Evolutionary conservation across 1,140 invertebrate genomes (phyloP).

Genomic region (Gyrodactylus bullatarudis): DNA sequence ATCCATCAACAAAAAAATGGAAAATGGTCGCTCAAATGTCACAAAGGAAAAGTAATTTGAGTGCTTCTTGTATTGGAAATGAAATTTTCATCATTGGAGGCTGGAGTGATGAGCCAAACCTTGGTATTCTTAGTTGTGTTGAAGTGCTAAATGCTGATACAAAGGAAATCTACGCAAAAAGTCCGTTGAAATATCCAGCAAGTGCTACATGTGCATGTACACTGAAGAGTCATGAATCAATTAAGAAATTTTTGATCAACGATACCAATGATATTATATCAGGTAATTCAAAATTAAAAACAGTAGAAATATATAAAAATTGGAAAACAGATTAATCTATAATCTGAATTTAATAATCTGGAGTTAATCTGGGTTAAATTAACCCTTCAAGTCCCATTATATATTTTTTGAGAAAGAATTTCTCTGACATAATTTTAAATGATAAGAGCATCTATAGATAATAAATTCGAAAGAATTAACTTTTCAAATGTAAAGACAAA

Average conservation of each 20-base stretch:
- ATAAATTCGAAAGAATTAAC: no score
- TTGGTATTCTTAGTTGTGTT: neutral
- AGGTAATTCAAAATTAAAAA: no score
- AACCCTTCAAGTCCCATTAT: no score
- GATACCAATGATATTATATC: no score
- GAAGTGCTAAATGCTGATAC: neutral
- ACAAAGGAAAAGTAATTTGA: slow-evolving; percentile 4
- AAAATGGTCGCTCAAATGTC: neutral
- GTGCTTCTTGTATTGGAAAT: neutral
- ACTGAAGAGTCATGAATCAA: neutral
- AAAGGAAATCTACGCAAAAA: neutral
- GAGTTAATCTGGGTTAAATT: no score
- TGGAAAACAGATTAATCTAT: no score
- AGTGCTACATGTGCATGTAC: slow-evolving; percentile 6
- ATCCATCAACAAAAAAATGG: neutral
- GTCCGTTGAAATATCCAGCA: neutral
- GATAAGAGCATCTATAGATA: no score
- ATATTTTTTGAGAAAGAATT: no score
- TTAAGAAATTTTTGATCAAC: neutral
- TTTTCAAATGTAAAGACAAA: no score
- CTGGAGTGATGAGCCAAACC: slow-evolving; percentile 3
- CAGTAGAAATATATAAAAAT: no score
- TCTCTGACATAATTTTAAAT: no score
- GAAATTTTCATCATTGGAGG: slow-evolving; percentile 5
- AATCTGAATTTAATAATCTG: no score